A percentile compares a stretch with the other conserved stretches of the same genome.
Conservation (phyloP, 2,888 invertebrate species). For the Gerris lacustris region DNA sequence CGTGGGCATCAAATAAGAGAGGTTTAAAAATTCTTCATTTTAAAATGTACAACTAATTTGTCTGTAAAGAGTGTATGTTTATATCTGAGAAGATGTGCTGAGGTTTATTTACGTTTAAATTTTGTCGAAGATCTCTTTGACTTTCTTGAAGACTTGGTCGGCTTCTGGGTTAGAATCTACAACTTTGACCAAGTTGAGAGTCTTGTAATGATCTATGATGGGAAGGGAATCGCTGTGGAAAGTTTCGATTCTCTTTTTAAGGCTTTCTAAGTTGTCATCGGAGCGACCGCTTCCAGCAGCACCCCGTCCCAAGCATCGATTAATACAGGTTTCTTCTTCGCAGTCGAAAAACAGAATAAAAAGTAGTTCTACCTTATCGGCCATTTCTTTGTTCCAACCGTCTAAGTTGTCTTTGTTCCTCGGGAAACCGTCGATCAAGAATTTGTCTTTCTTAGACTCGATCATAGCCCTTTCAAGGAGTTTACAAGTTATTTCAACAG, state of each 20-base stretch:
- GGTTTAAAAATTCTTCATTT: too few relatives aligned
- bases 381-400: slow-evolving; percentile 80
- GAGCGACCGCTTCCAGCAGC: slow-evolving; percentile 79
- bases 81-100: too few relatives aligned
- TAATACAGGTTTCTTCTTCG: slow-evolving; percentile 59
- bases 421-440: slow-evolving; percentile 96
- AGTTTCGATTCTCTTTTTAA: slow-evolving; percentile 76
- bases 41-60: too few relatives aligned
- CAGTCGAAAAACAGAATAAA: slow-evolving; percentile 92
- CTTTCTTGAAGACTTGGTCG: slow-evolving; percentile 42
- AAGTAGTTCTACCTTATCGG: slow-evolving; percentile 55
- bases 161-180: slow-evolving; percentile 59
- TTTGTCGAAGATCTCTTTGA: slow-evolving; percentile 29
- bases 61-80: too few relatives aligned
- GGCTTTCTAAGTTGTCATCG: slow-evolving; percentile 84
- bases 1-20: too few relatives aligned
- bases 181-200: slow-evolving; percentile 54
- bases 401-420: slow-evolving; percentile 91
- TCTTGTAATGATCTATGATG: slow-evolving; percentile 71
- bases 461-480: slow-evolving; percentile 63
- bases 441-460: slow-evolving; percentile 53
- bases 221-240: slow-evolving; percentile 78
- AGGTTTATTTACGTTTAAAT: slow-evolving; percentile 16
- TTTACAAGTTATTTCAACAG: slow-evolving; percentile 94
- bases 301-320: slow-evolving; percentile 76